These are phyloP conservation scores for Cyanoramphus novaezelandiae DNA, from an alignment of 2,113 vertebrate species.

Conservation along the genomic window DNA sequence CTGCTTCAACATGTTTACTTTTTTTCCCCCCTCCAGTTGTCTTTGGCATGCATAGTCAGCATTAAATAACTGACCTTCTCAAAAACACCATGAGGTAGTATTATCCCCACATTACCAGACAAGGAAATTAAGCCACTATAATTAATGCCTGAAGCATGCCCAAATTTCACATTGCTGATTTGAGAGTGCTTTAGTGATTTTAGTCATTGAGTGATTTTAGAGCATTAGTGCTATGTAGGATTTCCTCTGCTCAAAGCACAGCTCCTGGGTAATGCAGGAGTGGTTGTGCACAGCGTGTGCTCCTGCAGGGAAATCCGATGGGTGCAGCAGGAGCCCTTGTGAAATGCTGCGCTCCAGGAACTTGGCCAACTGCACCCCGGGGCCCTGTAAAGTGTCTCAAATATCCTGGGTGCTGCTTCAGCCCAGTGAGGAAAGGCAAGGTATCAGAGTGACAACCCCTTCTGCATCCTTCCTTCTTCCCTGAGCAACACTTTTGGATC, in stretches of 20 bases:
- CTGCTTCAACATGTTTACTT: neutral
- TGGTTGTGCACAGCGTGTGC: neutral
- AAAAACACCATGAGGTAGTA: constrained; percentile 10
- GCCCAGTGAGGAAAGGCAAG: neutral
- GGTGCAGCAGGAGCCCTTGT: neutral
- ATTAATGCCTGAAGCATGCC: constrained; percentile 19
- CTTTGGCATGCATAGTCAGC: neutral
- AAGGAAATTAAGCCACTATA: constrained; percentile 53
- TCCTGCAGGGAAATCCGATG: neutral
- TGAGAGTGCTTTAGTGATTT: neutral
- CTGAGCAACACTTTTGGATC: neutral
- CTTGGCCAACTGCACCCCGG: neutral
- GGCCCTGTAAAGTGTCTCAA: neutral
- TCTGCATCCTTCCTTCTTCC: neutral
- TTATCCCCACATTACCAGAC: constrained; percentile 40
- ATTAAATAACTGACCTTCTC: constrained; percentile 59
- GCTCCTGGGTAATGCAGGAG: neutral
- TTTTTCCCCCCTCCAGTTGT: neutral
- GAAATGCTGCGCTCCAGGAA: neutral
- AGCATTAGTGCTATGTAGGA: neutral
- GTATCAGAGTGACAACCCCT: rapidly evolving
- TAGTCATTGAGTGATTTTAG: neutral
- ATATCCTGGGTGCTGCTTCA: rapidly evolving
- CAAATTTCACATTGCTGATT: constrained; percentile 37
- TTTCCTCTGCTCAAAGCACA: neutral